These are phyloP conservation scores for Sylvilagus bachmani DNA, from an alignment of 2,113 vertebrate species.

Conservation along the genomic window DNA sequence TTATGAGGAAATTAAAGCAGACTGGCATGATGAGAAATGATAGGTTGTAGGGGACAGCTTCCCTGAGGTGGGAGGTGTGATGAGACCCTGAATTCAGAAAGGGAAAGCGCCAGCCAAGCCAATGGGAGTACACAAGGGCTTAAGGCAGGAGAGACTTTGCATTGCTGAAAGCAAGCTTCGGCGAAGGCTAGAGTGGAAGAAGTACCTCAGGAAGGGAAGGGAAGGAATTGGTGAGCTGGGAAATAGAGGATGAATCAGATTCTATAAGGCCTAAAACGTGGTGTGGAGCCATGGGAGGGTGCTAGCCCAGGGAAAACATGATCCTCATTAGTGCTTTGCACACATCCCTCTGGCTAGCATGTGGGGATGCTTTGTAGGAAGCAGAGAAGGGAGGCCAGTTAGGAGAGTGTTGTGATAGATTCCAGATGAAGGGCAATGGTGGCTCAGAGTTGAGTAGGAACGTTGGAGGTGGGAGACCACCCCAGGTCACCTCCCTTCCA, in stretches of 20 bases:
- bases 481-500: background rate
- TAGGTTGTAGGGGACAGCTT: background rate
- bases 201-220: background rate
- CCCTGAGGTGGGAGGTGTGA: background rate
- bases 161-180: background rate
- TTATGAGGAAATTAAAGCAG: slow-evolving; percentile 2
- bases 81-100: slow-evolving; percentile 9
- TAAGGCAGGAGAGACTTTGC: background rate
- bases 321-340: background rate
- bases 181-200: background rate
- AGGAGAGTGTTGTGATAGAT: background rate
- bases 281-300: background rate
- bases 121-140: background rate
- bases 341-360: background rate
- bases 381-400: background rate
- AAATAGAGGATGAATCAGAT: background rate
- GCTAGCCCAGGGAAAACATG: background rate
- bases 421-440: background rate
- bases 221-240: background rate
- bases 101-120: too few relatives aligned
- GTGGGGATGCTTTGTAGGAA: background rate
- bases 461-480: background rate
- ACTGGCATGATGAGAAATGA: background rate
- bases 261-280: background rate
- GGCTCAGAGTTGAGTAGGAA: background rate